Evolutionary conservation across 2,888 invertebrate species (phyloP).

Genomic region (Enchytraeus crypticus): DNA sequence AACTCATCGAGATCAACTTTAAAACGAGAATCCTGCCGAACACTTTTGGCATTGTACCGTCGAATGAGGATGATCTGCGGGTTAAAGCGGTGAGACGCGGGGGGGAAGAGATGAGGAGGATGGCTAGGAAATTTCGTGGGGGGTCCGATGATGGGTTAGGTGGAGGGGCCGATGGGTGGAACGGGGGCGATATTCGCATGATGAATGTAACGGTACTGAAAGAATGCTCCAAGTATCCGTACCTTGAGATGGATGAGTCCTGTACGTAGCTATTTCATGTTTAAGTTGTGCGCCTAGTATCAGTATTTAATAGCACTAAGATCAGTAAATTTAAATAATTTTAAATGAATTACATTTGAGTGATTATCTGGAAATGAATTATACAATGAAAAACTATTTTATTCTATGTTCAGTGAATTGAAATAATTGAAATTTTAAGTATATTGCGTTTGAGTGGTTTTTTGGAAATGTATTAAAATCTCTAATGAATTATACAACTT

Average conservation of each 20-base stretch:
- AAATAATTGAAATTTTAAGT: too few species aligned
- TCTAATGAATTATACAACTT: too few species aligned
- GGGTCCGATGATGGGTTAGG: too few species aligned
- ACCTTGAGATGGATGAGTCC: constrained; percentile 63
- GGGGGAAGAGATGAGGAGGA: too few species aligned
- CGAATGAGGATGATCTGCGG: background rate
- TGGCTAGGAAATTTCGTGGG: too few species aligned
- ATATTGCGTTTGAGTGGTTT: too few species aligned
- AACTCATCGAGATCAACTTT: constrained; percentile 54
- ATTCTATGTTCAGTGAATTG: background rate
- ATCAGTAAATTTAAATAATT: too few species aligned
- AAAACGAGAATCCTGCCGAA: constrained; percentile 53
- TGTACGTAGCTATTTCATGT: constrained; percentile 19
- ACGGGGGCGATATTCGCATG: background rate
- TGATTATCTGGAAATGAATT: background rate
- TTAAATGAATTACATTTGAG: background rate
- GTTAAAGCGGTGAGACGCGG: constrained; percentile 13
- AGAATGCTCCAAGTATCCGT: constrained; percentile 59
- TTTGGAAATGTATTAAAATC: too few species aligned
- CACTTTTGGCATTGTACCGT: constrained; percentile 44
- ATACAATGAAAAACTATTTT: background rate
- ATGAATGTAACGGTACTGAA: constrained; percentile 56
- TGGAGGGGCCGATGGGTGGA: background rate
- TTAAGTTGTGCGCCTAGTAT: too few species aligned
- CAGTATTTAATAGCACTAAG: background rate